A percentile compares a stretch with the other conserved stretches of the same genome.
Evolutionary conservation across 2,113 vertebrate genomes (phyloP).

Genomic region (Apeltes quadracus): DNA sequence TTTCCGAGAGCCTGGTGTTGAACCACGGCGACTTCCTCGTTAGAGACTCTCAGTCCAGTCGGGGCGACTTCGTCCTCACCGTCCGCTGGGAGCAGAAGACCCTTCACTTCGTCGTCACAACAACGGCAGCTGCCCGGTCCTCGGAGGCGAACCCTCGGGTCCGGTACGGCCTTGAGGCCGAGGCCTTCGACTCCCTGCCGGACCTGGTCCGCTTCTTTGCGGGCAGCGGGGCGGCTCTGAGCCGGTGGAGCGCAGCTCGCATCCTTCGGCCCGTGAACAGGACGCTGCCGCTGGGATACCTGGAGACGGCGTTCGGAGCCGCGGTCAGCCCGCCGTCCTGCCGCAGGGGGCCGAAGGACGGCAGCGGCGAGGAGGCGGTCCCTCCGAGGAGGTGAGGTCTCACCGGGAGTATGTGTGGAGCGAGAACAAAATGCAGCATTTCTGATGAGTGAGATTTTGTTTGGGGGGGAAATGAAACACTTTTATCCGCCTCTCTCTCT

Average conservation of each 20-base stretch:
- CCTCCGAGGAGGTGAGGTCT: constrained; percentile 81
- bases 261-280: constrained; percentile 90
- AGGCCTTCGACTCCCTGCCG: constrained; percentile 88
- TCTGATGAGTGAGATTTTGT: neutral
- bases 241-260: constrained; percentile 84
- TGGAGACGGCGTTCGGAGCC: constrained; percentile 86
- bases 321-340: constrained; percentile 70
- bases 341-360: constrained; percentile 79
- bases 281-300: constrained; percentile 88
- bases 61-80: constrained; percentile 89
- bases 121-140: constrained; percentile 82
- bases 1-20: constrained; percentile 89
- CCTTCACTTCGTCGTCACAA: constrained; percentile 90
- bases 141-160: constrained; percentile 75
- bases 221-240: constrained; percentile 85
- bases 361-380: constrained; percentile 79
- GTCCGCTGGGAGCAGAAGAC: constrained; percentile 87
- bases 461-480: neutral
- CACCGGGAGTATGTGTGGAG: neutral
- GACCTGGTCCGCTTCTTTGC: constrained; percentile 89
- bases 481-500: neutral
- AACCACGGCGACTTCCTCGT: constrained; percentile 91
- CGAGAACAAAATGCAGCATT: neutral
- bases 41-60: constrained; percentile 89
- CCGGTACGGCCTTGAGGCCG: constrained; percentile 88